Evolutionary conservation across 2,888 invertebrate species (phyloP).

Genomic region (Scaptomyza caliginosa): DNA sequence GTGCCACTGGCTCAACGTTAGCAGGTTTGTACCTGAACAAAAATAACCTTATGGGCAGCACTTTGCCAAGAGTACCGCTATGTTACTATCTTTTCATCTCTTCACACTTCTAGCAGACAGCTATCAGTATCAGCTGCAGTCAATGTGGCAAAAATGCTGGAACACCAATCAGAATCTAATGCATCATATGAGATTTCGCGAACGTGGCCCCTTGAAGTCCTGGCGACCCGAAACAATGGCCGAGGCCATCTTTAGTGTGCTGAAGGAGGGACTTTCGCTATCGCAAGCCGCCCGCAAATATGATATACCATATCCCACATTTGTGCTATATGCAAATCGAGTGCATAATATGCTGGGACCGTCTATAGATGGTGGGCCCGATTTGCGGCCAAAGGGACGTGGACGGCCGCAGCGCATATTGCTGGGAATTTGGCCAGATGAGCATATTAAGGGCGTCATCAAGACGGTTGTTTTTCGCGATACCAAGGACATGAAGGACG

Average conservation of each 20-base stretch:
- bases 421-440: slow-evolving; percentile 96
- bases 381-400: slow-evolving; percentile 95
- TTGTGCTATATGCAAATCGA: slow-evolving; percentile 95
- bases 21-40: slow-evolving; percentile 89
- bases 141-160: slow-evolving; percentile 98
- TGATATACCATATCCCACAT: slow-evolving; percentile 97
- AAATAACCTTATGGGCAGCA: slow-evolving; percentile 2
- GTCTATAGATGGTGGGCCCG: slow-evolving; percentile 95
- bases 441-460: slow-evolving; percentile 96
- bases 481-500: slow-evolving; percentile 91
- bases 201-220: slow-evolving; percentile 95
- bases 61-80: slow-evolving; percentile 15
- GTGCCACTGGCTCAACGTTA: slow-evolving; percentile 92
- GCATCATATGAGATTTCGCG: slow-evolving; percentile 95
- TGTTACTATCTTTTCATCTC: slow-evolving; percentile 6
- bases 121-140: slow-evolving; percentile 97
- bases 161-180: slow-evolving; percentile 96
- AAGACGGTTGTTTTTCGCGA: slow-evolving; percentile 96
- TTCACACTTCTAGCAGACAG: slow-evolving; percentile 87
- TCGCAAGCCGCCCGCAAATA: slow-evolving; percentile 96
- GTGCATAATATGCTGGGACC: slow-evolving; percentile 97
- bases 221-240: slow-evolving; percentile 98
- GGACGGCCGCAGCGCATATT: slow-evolving; percentile 95
- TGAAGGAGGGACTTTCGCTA: slow-evolving; percentile 94
- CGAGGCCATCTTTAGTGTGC: slow-evolving; percentile 95